Base-by-base conservation (phyloP, 2,797 vertebrate species). In the Lepus oiostolus region DNA sequence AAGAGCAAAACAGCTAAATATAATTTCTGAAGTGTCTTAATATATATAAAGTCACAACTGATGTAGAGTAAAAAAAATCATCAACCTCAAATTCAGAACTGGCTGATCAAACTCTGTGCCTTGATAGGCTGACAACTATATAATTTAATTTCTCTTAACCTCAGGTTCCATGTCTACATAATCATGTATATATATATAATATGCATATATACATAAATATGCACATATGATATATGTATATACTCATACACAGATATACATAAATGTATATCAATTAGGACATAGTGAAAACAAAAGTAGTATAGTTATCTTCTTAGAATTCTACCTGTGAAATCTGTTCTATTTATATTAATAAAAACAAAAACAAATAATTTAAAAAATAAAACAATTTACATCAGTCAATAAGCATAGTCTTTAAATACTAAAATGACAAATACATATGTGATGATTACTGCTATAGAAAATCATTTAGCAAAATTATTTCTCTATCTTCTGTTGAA, bases 351-450 rank as follows among this genome's bases (percentile, higher is more conserved):
- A 58, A 58, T 42, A 42, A 42, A 9, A 42, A 42, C 8, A 8
- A 42, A 42, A 42, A 42, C 14, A 58, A 58, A 58, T 3, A 58
- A 58, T 58, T 58, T 58, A 58, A 58, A 58, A 58, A 58, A 16
- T 58, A 58, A 58, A 58, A 58, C 19, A 58, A 58, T 58, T 19
- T 58, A 58, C 19, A 58, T 58, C 19, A 4, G 14, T 58, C 19
- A 4, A 16, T 58, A 58, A 54, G 71, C n/a, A 65, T 79, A 10
- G 6, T 60, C 75, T 92, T 84, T 89, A 92, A 77, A 91, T 95
- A 79, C 19, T 60, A 88, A 38, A 67, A n/a, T 38, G 5, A 79
- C 19, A 38, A 71, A 35, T n/a, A 85, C 4, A 26, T 16, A 62
- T 22, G 21, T 91, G 42, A 90, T 67, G 30, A 68, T 67, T 30